These are phyloP conservation scores for Ophioninae sp. DNA, from an alignment of 2,888 invertebrate species.

Conservation along the genomic window DNA sequence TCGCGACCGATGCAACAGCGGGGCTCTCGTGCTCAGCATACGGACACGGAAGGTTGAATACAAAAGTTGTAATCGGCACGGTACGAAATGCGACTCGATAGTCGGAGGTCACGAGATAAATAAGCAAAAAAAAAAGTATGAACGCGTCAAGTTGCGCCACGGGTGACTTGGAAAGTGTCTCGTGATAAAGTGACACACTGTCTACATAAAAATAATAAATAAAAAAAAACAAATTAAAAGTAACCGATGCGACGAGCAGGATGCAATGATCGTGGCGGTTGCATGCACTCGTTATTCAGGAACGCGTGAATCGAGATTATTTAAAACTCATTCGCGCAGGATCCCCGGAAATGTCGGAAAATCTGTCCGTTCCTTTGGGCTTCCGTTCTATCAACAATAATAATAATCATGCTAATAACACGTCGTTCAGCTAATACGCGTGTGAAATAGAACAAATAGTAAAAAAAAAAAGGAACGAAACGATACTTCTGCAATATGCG, in stretches of 20 bases:
- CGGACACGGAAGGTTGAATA: background rate
- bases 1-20: background rate
- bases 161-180: slow-evolving; percentile 10
- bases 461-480: background rate
- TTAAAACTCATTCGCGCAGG: slow-evolving; percentile 47
- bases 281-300: slow-evolving; percentile 17
- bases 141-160: slow-evolving; percentile 15
- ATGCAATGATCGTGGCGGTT: slow-evolving; percentile 21
- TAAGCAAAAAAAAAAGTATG: slow-evolving; percentile 29
- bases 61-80: slow-evolving; percentile 1
- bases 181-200: slow-evolving; percentile 47
- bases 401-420: slow-evolving; percentile 75
- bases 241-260: slow-evolving; percentile 27
- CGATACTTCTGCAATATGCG: slow-evolving; percentile 67
- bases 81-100: background rate
- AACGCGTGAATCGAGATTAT: slow-evolving; percentile 39
- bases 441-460: slow-evolving; percentile 14
- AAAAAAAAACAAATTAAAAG: slow-evolving; percentile 10
- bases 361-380: slow-evolving; percentile 68
- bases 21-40: background rate
- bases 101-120: background rate
- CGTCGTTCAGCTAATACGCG: slow-evolving; percentile 70
- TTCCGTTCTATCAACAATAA: slow-evolving; percentile 52
- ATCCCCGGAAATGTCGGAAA: slow-evolving; percentile 73
- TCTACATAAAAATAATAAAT: too few relatives aligned